phyloP scores from a whole-genome alignment of 2,888 invertebrate species.

The Drosophila kuntzei region DNA sequence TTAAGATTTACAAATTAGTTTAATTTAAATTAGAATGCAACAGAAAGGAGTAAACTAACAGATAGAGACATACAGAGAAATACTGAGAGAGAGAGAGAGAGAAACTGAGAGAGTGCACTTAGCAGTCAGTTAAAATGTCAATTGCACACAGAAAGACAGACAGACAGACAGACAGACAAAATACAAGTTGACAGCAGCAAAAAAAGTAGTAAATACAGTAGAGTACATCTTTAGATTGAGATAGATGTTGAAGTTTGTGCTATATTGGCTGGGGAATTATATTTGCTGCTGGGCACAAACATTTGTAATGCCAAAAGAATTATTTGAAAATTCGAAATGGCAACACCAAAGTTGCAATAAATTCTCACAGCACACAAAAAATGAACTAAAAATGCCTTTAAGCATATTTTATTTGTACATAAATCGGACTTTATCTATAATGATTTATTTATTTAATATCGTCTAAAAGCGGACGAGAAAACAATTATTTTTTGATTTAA shows the following conservation, averaged over 20 bases:
- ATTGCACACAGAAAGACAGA: constrained; percentile 40
- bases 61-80: background rate
- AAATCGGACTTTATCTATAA: background rate
- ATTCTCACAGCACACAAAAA: constrained; percentile 8
- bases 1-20: constrained; percentile 79
- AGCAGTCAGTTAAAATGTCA: constrained; percentile 66
- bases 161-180: constrained; percentile 13
- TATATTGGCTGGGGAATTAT: constrained; percentile 13
- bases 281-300: constrained; percentile 8
- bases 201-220: constrained; percentile 15
- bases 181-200: constrained; percentile 11
- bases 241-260: constrained; percentile 9
- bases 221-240: constrained; percentile 9
- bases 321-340: constrained; percentile 6
- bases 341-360: background rate
- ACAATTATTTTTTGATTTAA: too few relatives aligned
- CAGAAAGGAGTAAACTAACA: constrained; percentile 22
- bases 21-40: constrained; percentile 75
- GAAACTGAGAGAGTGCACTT: constrained; percentile 52
- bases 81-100: background rate
- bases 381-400: background rate
- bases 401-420: background rate
- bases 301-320: constrained; percentile 28
- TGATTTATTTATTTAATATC: background rate
- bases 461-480: too few relatives aligned